Percentiles rank a stretch among this genome's conserved stretches.
Conservation (phyloP, 1,140 invertebrate genomes). For the Babylonia areolata region DNA sequence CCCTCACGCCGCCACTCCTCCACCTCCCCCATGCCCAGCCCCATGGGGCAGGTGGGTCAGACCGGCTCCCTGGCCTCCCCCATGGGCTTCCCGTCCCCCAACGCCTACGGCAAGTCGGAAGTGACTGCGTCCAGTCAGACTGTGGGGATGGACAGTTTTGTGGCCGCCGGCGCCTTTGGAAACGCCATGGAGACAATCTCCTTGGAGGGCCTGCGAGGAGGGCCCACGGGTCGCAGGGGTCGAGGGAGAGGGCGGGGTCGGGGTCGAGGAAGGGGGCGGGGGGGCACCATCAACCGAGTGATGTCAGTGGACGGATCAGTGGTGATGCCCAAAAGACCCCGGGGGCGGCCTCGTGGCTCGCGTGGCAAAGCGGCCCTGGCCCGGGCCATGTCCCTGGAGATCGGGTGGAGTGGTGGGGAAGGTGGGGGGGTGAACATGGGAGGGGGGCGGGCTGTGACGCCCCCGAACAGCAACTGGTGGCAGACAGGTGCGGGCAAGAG, state of each 20-base stretch:
- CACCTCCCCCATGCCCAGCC: slow-evolving; percentile 17
- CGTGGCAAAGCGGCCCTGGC: slow-evolving; percentile 32
- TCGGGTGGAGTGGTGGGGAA: background rate
- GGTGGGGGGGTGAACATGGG: background rate
- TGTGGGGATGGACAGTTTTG: background rate
- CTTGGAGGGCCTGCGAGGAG: background rate
- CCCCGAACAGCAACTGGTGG: background rate
- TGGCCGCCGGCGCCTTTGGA: background rate
- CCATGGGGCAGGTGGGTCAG: background rate
- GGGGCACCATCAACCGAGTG: slow-evolving; percentile 1
- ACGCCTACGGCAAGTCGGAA: background rate
- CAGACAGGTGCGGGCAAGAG: background rate
- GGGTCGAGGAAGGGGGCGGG: slow-evolving; percentile 24
- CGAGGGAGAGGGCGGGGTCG: slow-evolving; percentile 10
- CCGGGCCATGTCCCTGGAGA: slow-evolving; percentile 15
- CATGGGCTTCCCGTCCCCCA: slow-evolving; percentile 2
- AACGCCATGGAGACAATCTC: background rate
- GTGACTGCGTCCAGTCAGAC: background rate
- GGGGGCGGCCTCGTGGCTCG: slow-evolving; percentile 16
- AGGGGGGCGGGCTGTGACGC: background rate
- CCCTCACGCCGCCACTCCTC: background rate
- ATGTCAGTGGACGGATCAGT: slow-evolving; percentile 2
- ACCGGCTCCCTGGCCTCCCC: background rate
- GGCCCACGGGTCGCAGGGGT: background rate
- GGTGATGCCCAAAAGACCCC: slow-evolving; percentile 14